Conservation (phyloP, 2,888 invertebrate genomes). For the Caenorhabditis plicata region DNA sequence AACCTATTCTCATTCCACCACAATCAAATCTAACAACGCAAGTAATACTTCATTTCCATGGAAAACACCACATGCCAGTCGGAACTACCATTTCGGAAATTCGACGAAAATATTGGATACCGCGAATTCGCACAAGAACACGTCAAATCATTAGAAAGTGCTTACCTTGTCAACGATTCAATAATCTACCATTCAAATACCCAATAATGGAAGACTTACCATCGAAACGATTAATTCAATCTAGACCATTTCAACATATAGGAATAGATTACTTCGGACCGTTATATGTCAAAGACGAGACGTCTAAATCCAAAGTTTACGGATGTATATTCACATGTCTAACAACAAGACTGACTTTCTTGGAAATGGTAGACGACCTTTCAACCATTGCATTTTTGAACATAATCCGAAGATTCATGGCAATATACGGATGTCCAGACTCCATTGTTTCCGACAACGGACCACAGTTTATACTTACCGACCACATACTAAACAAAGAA, state of each 20-base stretch:
- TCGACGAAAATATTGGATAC: conserved; percentile 12
- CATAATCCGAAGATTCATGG: conserved; percentile 21
- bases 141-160: background rate
- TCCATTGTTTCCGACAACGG: conserved; percentile 47
- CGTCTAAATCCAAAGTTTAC: conserved; percentile 4
- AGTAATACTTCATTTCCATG: background rate
- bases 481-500: conserved; percentile 41
- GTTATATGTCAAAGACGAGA: background rate
- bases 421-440: conserved; percentile 13
- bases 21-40: background rate
- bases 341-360: conserved; percentile 22
- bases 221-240: conserved; percentile 4
- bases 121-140: background rate
- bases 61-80: background rate
- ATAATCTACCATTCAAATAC: conserved; percentile 9
- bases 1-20: conserved; percentile 1
- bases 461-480: conserved; percentile 65
- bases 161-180: conserved; percentile 5
- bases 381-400: conserved; percentile 13
- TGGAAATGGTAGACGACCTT: conserved; percentile 15
- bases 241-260: conserved; percentile 22
- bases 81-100: conserved; percentile 4
- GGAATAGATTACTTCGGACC: conserved; percentile 45
- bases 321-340: conserved; percentile 27
- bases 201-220: conserved; percentile 18